Evolutionary conservation across 2,113 vertebrate genomes (phyloP).

Genomic region (Psilopsiagon aurifrons): DNA sequence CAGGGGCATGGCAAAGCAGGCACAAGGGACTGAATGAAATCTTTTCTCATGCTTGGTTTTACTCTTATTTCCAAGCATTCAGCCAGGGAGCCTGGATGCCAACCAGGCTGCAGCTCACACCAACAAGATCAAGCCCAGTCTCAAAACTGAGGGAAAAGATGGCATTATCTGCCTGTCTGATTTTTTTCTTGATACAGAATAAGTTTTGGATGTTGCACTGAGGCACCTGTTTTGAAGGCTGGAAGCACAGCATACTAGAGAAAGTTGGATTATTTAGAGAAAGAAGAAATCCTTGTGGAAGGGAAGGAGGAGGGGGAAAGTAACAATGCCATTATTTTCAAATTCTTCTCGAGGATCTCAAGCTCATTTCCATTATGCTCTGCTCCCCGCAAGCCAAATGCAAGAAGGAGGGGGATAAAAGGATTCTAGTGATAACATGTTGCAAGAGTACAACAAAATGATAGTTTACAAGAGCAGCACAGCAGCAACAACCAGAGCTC

Average conservation of each 20-base stretch:
- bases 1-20: neutral
- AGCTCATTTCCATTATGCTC: neutral
- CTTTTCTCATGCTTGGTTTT: neutral
- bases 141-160: neutral
- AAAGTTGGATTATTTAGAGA: neutral
- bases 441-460: neutral
- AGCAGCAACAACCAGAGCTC: neutral
- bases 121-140: neutral
- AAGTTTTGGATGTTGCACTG: neutral
- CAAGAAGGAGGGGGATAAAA: neutral
- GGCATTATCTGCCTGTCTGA: neutral
- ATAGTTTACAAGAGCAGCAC: neutral
- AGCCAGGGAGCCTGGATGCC: neutral
- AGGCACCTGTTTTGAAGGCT: neutral
- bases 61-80: neutral
- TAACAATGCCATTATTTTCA: neutral
- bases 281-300: neutral
- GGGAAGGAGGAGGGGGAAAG: neutral
- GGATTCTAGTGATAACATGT: neutral
- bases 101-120: neutral
- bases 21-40: neutral
- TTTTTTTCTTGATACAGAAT: neutral
- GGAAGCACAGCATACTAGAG: neutral
- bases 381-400: neutral
- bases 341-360: neutral